These are phyloP conservation scores for Ploceus nigricollis DNA, from an alignment of 2,113 vertebrate species.

Conservation along the genomic window DNA sequence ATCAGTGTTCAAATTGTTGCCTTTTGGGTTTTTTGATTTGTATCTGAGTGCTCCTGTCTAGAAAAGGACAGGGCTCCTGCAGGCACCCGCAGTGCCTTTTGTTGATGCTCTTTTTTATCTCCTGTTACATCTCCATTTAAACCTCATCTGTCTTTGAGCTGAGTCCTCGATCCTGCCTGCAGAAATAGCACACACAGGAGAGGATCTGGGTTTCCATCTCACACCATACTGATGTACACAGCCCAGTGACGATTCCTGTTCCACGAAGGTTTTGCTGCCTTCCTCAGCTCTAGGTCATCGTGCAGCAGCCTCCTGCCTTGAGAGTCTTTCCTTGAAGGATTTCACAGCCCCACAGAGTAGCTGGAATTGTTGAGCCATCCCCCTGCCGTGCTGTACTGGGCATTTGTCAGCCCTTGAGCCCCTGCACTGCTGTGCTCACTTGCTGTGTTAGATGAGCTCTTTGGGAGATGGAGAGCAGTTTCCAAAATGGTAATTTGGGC, in stretches of 20 bases:
- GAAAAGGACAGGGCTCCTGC: neutral
- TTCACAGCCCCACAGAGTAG: neutral
- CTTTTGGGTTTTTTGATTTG: neutral
- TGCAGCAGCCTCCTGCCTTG: neutral
- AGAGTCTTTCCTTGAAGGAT: neutral
- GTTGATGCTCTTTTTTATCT: neutral
- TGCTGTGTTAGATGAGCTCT: neutral
- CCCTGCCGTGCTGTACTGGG: neutral
- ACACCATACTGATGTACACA: neutral
- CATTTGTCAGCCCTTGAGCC: neutral
- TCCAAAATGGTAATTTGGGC: conserved; percentile 15
- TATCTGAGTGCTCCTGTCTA: neutral
- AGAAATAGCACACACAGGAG: neutral
- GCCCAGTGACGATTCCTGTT: neutral
- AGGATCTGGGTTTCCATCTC: neutral
- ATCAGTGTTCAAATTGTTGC: neutral
- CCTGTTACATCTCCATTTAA: neutral
- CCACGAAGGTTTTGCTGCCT: neutral
- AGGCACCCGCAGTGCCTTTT: neutral
- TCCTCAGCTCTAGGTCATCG: neutral
- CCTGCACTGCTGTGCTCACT: neutral
- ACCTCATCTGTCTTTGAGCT: neutral
- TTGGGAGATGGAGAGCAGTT: neutral
- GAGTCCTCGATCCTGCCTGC: neutral
- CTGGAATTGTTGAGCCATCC: neutral